Percentiles rank a stretch among this genome's conserved stretches.
phyloP scores from a whole-genome alignment of 2,113 vertebrate species.

The Balaenoptera acutorostrata region DNA sequence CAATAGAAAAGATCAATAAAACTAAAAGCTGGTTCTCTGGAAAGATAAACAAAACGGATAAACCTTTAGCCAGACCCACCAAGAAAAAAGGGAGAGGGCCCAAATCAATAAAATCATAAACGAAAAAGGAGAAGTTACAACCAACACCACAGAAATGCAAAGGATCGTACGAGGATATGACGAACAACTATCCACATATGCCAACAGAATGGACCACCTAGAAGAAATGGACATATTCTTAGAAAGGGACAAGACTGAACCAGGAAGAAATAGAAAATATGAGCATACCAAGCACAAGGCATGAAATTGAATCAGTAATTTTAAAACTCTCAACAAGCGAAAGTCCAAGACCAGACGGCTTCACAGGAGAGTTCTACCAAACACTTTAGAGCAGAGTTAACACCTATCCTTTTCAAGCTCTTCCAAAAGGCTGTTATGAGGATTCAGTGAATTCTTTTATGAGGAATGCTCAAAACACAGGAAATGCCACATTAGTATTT shows the following conservation, averaged over 20 bases:
- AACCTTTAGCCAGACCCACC: neutral
- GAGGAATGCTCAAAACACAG: neutral
- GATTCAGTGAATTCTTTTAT: neutral
- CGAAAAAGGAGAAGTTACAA: neutral
- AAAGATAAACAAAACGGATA: neutral
- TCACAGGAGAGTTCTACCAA: neutral
- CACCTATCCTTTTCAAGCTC: neutral
- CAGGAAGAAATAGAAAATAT: neutral
- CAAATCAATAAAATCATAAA: neutral
- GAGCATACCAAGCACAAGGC: neutral
- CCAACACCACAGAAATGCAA: too few relatives aligned
- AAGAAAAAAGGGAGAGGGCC: neutral
- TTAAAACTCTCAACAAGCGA: neutral
- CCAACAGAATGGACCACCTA: neutral
- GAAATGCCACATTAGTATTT: neutral
- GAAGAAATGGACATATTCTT: neutral
- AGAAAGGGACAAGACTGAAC: neutral
- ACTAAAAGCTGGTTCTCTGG: neutral
- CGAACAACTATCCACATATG: rapidly evolving
- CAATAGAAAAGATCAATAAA: neutral
- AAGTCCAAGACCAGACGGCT: neutral
- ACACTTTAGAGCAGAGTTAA: neutral
- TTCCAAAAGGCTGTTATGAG: neutral
- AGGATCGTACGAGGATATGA: neutral
- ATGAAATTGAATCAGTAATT: neutral